Evolutionary conservation across 2,888 invertebrate species (phyloP), one percentile per base, ranked within the genome.

Genomic region (Steinernema scapterisci): DNA sequence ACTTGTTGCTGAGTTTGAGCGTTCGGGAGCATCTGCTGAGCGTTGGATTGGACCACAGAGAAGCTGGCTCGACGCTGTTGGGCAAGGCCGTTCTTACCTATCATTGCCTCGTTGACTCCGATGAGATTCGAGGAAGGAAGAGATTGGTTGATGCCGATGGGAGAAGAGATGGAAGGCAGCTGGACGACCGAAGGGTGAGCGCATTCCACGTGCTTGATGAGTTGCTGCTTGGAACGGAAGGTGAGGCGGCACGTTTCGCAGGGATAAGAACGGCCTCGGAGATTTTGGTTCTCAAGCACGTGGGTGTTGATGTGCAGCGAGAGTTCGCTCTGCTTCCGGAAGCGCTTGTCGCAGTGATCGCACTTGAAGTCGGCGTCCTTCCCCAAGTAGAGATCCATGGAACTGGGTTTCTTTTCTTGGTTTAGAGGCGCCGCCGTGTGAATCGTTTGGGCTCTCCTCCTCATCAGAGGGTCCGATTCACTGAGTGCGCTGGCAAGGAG

Each of bases 301-400:
- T 86, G 86, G 1, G 86, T 84, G 71, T 84, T 82, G n/a, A 79
- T 81, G 75, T 86, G 86, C 38, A 82, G 76, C 9, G 72, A 77
- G 71, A 83, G 76, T 9, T 86, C 86, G 31, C 80, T 78, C 31
- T 94, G 93, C 88, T 95, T 94, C 78, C 92, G 93, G 89, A 97
- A 97, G 73, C 93, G 92, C 89, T 95, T 95, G 82, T 93, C 92
- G 89, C 97, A 97, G 86, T 95, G 92, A 74, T 91, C 91, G 86
- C 94, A 95, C 44, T 92, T 92, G 82, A 77, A 48, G 45, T 82
- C 76, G 11, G 63, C 63, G 63, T 38, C 52, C 72, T 31, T 72
- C 27, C 19, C 38, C 31, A 44, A 21, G 46, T 71, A 44, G 21
- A 45, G 71, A n/a, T 44, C 71, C 71, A 71, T 43, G 25, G 25